Evolutionary conservation across 2,797 vertebrate species (phyloP), one percentile per base, ranked within the genome.

Genomic region (Antennarius maculatus): DNA sequence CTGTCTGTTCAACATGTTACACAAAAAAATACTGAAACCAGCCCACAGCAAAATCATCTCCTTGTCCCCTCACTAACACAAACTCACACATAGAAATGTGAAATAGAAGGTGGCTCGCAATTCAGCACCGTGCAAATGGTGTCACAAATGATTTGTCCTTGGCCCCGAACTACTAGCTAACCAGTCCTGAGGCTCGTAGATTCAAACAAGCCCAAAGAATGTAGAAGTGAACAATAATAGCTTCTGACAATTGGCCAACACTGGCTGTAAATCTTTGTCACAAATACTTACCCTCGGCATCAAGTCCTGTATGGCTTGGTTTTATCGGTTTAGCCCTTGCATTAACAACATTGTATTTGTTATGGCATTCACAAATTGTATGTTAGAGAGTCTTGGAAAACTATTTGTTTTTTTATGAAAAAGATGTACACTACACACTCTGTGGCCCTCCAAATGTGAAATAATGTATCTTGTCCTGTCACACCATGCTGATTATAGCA

Each of bases 61-160:
- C 49, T 55, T 67, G 54, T 57, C 45, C 42, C 31, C 42, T 56
- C 48, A 28, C 63, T 34, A 56, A 69, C 73, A 62, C 47, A 55
- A 53, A 61, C 67, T 59, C 37, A 70, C 74, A 77, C 73, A 78
- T 58, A 86, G 77, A 71, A 64, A 69, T 57, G 54, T 69, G 48
- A 81, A 87, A 83, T 80, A 82, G 84, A 87, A 90, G 93, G 90
- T 91, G 84, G 80, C 82, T 93, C 91, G 89, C 91, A 94, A 94
- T 91, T 75, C 75, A 86, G 17, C 37, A 89, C 92, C 94, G 94
- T 92, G 93, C 95, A 94, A 92, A 93, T 88, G 71, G 72, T 76
- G 91, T 95, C 95, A 94, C 92, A 94, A 86, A 68, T 87, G 81
- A 94, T 95, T 95, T 92, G 89, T 93, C 93, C 81, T 68, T 91